Percentiles rank a stretch among this genome's conserved stretches.
Conservation (phyloP, 92 coral and sea anemone species). For the Zoanthus solanderi region DNA sequence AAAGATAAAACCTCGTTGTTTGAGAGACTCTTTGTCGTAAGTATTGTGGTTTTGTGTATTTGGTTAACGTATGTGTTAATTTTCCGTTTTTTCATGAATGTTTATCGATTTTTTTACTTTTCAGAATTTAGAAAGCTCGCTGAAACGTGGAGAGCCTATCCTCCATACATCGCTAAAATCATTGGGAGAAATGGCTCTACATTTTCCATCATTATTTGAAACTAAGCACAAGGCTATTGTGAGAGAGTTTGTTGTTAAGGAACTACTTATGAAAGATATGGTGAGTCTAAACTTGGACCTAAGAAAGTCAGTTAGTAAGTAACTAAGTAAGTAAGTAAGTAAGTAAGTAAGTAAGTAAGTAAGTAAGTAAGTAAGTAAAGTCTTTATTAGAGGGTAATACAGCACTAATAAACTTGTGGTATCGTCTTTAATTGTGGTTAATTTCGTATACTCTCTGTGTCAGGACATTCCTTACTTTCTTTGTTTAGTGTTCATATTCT, state of each 20-base stretch:
- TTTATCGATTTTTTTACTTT: too few species aligned
- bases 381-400: too few species aligned
- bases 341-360: too few species aligned
- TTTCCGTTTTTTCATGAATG: background rate
- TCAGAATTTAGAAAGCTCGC: conserved; percentile 76
- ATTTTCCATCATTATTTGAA: conserved; percentile 85
- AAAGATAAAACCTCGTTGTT: conserved; percentile 67
- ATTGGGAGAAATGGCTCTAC: conserved; percentile 83
- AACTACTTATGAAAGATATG: conserved; percentile 90
- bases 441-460: too few species aligned
- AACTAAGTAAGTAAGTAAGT: too few species aligned
- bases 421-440: too few species aligned
- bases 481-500: too few species aligned
- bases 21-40: conserved; percentile 87
- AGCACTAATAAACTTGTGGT: too few species aligned
- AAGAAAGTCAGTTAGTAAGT: too few species aligned
- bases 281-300: conserved; percentile 53
- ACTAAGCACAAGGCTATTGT: conserved; percentile 77
- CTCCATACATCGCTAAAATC: conserved; percentile 79
- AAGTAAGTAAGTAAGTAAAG: too few species aligned
- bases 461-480: too few species aligned
- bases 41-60: background rate
- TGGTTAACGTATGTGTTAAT: too few species aligned
- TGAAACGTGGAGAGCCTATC: conserved; percentile 81
- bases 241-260: conserved; percentile 92